Evolutionary conservation across 2,888 invertebrate species (phyloP).

Genomic region (Lycia hirtaria): DNA sequence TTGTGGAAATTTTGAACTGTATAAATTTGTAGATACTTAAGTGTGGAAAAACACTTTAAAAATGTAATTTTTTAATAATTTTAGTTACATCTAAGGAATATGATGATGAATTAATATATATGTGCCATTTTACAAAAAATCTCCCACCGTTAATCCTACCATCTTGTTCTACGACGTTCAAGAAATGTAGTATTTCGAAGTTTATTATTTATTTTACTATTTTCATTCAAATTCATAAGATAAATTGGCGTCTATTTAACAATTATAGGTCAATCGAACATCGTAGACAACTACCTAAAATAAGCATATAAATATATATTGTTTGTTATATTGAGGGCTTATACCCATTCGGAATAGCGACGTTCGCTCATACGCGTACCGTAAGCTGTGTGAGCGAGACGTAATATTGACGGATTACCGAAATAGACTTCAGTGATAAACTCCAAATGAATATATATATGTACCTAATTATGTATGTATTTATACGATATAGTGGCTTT

Average conservation of each 20-base stretch:
- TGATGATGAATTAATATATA: too few relatives aligned
- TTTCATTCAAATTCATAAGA: conserved; percentile 7
- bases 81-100: too few relatives aligned
- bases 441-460: too few relatives aligned
- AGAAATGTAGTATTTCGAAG: not conserved
- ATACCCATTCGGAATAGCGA: too few relatives aligned
- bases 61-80: too few relatives aligned
- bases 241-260: conserved; percentile 19
- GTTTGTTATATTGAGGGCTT: not conserved
- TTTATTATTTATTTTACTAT: not conserved
- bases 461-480: not conserved
- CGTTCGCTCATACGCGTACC: too few relatives aligned
- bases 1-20: too few relatives aligned
- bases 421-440: too few relatives aligned
- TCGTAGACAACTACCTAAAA: conserved; percentile 1
- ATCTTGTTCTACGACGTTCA: not conserved
- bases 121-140: not conserved
- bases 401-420: too few relatives aligned
- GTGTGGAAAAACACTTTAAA: too few relatives aligned
- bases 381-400: too few relatives aligned
- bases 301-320: not conserved
- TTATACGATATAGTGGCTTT: conserved; percentile 3
- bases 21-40: too few relatives aligned
- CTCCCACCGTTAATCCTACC: not conserved
- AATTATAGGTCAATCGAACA: not conserved